Conservation (phyloP, 2,888 invertebrate species). For the Punctoribates punctum region DNA sequence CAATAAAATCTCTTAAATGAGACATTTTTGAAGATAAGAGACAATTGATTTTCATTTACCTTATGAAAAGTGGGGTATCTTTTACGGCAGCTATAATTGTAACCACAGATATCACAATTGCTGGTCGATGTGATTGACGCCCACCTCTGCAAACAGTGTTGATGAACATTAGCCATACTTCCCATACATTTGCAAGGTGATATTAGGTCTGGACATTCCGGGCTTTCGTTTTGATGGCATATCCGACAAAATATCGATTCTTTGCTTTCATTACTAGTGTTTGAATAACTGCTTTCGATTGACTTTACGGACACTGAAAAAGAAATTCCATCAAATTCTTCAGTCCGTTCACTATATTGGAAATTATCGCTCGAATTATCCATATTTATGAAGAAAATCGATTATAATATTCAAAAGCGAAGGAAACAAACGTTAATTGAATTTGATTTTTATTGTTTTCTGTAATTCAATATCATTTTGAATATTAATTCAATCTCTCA, state of each 20-base stretch:
- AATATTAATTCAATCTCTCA: too few relatives aligned
- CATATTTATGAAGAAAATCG: too few relatives aligned
- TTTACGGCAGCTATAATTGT: not conserved
- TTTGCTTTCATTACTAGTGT: not conserved
- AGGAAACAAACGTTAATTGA: too few relatives aligned
- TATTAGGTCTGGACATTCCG: not conserved
- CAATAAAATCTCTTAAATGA: not conserved
- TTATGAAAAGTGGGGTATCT: not conserved
- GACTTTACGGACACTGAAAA: not conserved
- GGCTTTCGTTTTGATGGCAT: constrained; percentile 20
- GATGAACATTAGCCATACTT: constrained; percentile 85
- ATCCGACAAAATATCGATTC: constrained; percentile 30
- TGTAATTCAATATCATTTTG: too few relatives aligned
- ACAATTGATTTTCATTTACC: not conserved
- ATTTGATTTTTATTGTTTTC: too few relatives aligned
- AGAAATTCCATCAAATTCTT: not conserved
- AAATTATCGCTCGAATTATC: too few relatives aligned
- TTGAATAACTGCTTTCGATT: not conserved
- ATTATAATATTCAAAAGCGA: too few relatives aligned
- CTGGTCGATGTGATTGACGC: constrained; percentile 16
- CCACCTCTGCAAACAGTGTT: constrained; percentile 95
- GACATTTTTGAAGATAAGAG: not conserved
- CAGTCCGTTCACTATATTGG: too few relatives aligned
- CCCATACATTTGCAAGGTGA: constrained; percentile 54
- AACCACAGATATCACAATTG: constrained; percentile 36